Evolutionary conservation across 2,888 invertebrate species (phyloP).

Genomic region (Leptogaster cylindrica): DNA sequence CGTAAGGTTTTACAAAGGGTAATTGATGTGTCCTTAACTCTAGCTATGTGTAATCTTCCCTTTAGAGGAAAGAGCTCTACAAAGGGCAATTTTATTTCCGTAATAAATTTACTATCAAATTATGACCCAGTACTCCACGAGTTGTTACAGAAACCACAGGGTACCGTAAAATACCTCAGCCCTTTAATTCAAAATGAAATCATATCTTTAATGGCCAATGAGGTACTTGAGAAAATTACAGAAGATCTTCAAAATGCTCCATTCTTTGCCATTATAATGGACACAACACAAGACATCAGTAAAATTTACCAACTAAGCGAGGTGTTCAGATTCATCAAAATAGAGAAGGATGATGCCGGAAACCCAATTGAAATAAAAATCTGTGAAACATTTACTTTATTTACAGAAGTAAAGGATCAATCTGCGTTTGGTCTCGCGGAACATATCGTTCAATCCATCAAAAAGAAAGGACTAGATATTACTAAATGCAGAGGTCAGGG

Average conservation of each 20-base stretch:
- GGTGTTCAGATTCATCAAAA: slow-evolving; percentile 11
- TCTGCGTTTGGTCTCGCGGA: not conserved
- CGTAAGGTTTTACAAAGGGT: slow-evolving; percentile 39
- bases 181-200: slow-evolving; percentile 33
- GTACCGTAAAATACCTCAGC: slow-evolving; percentile 35
- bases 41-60: slow-evolving; percentile 43
- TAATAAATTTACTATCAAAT: slow-evolving; percentile 6
- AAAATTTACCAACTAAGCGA: slow-evolving; percentile 31
- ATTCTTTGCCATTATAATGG: slow-evolving; percentile 11
- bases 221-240: slow-evolving; percentile 29
- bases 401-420: not conserved
- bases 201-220: slow-evolving; percentile 30
- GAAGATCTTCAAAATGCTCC: slow-evolving; percentile 39
- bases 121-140: slow-evolving; percentile 32
- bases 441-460: not conserved
- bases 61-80: slow-evolving; percentile 41
- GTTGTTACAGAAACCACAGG: no score
- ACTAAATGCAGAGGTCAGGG: slow-evolving; percentile 21
- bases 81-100: slow-evolving; percentile 30
- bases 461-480: slow-evolving; percentile 23
- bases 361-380: slow-evolving; percentile 8
- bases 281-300: slow-evolving; percentile 4
- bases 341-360: not conserved
- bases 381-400: slow-evolving; percentile 6
- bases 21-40: slow-evolving; percentile 44